phyloP scores from a whole-genome alignment of 2,888 invertebrate species.

The Tupiocoris notatus region DNA sequence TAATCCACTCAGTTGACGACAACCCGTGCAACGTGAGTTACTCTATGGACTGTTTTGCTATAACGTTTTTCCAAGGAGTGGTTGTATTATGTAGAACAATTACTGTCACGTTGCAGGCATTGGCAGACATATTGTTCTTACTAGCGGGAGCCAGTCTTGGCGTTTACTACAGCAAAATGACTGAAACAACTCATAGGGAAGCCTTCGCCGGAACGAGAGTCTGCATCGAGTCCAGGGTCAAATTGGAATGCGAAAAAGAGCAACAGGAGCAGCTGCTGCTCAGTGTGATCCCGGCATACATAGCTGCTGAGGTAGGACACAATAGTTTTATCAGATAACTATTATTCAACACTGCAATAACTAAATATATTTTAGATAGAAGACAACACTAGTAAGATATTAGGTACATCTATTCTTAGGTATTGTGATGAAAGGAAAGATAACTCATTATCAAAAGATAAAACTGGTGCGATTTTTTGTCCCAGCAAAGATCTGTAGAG shows the following conservation, averaged over 20 bases:
- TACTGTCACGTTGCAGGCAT: conserved; percentile 1
- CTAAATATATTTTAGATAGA: no score
- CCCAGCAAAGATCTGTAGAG: no score
- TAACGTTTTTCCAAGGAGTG: background rate
- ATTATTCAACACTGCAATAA: no score
- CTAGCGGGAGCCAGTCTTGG: conserved; percentile 78
- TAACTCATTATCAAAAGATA: no score
- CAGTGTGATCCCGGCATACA: conserved; percentile 92
- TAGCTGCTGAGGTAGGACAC: conserved; percentile 85
- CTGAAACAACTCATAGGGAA: conserved; percentile 79
- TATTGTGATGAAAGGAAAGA: no score
- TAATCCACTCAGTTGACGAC: conserved; percentile 55
- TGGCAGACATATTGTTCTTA: conserved; percentile 62
- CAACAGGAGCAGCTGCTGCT: conserved; percentile 89
- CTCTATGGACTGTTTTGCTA: no score
- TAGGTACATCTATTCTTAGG: no score
- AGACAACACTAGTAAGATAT: no score
- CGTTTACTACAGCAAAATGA: conserved; percentile 83
- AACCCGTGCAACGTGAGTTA: conserved; percentile 15
- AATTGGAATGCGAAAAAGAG: conserved; percentile 87
- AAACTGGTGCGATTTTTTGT: no score
- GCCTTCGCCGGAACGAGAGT: conserved; percentile 88
- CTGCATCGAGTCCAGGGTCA: conserved; percentile 87
- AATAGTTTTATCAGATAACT: no score
- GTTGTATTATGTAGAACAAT: background rate